Conservation (phyloP, 2,113 vertebrate species). For the Phalacrocorax pelagicus region DNA sequence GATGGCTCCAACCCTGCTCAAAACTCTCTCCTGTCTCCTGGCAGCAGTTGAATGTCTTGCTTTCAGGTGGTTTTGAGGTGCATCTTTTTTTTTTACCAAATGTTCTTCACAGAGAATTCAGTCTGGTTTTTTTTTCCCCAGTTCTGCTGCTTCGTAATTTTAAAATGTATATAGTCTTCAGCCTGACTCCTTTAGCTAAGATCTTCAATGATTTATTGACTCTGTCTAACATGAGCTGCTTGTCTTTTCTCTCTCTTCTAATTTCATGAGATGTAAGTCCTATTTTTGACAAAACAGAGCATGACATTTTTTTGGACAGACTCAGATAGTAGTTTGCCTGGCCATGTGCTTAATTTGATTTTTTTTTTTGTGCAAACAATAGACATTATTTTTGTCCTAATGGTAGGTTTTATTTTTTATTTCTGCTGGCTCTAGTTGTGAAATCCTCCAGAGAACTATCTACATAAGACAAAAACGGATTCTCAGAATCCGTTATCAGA, state of each 20-base stretch:
- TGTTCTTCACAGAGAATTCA: not conserved
- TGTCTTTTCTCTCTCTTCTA: not conserved
- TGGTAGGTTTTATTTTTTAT: not conserved
- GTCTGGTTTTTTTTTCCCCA: not conserved
- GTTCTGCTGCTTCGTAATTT: not conserved
- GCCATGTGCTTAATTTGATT: not conserved
- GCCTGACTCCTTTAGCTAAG: not conserved
- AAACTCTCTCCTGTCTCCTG: not conserved
- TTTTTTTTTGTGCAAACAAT: not conserved
- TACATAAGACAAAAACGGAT: not conserved
- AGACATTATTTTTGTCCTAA: not conserved
- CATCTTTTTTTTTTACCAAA: not conserved
- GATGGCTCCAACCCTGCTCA: not conserved
- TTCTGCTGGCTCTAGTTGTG: not conserved
- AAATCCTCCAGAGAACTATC: not conserved
- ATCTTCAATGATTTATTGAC: not conserved
- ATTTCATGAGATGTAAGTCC: not conserved
- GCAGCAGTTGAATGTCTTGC: not conserved
- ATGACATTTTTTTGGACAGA: not conserved
- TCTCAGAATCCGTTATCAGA: not conserved
- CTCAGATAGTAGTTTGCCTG: not conserved
- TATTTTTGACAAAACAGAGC: not conserved
- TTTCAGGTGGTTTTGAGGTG: not conserved
- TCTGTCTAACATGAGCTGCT: not conserved
- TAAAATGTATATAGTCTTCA: not conserved